Percentiles rank a stretch among this genome's conserved stretches.
These are phyloP conservation scores for Lycophotia porphyrea DNA, from an alignment of 2,888 invertebrate genomes.

Conservation along the genomic window DNA sequence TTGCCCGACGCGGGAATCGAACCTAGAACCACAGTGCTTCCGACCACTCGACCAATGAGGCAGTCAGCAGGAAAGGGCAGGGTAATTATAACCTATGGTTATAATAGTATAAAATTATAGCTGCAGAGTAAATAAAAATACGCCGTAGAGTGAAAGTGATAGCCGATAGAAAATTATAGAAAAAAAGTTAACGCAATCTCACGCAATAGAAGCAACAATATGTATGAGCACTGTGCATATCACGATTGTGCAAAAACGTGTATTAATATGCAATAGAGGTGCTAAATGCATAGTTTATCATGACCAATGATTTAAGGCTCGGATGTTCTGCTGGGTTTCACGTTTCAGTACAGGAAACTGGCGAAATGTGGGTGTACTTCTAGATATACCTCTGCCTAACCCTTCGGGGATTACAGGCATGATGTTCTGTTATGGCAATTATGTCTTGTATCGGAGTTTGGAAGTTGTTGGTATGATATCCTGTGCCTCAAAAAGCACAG, in stretches of 20 bases:
- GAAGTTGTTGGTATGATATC: background rate
- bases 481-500: background rate
- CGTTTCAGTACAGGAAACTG: background rate
- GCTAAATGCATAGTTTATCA: constrained; percentile 41
- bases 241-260: constrained; percentile 51
- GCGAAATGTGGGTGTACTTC: no score
- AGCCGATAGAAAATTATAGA: constrained; percentile 30
- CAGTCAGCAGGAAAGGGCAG: no score
- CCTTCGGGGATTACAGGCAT: no score
- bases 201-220: constrained; percentile 49
- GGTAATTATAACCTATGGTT: no score
- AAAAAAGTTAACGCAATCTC: constrained; percentile 43
- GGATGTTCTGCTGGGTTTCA: background rate
- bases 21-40: no score
- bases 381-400: no score
- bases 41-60: no score
- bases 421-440: no score
- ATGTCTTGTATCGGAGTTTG: background rate
- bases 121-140: constrained; percentile 15
- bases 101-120: no score
- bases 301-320: constrained; percentile 18
- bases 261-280: constrained; percentile 42
- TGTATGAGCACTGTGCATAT: constrained; percentile 19
- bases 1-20: no score
- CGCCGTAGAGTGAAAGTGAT: constrained; percentile 43